A percentile compares a stretch with the other conserved stretches of the same genome.
Evolutionary conservation across 2,113 vertebrate species (phyloP).

Genomic region (Gila orcuttii): DNA sequence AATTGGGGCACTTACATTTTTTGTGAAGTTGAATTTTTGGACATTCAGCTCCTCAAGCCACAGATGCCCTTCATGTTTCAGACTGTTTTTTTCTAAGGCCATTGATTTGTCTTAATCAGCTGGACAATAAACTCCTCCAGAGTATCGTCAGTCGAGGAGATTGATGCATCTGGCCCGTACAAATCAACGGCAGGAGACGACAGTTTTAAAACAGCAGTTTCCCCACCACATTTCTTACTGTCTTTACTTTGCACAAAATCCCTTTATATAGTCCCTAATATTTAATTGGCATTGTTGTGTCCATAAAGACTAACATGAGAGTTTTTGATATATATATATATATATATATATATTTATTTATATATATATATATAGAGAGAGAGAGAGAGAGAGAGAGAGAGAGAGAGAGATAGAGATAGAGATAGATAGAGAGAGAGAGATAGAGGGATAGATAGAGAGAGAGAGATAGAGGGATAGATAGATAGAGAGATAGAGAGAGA

Average conservation of each 20-base stretch:
- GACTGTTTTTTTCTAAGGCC: background rate
- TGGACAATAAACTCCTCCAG: background rate
- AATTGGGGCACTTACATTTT: too few relatives aligned
- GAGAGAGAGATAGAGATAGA: too few relatives aligned
- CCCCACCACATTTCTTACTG: background rate
- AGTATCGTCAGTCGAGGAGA: background rate
- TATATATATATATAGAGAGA: too few relatives aligned
- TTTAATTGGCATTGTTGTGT: background rate
- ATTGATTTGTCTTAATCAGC: slow-evolving; percentile 1
- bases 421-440: too few relatives aligned
- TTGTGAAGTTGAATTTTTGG: background rate
- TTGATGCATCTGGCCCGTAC: background rate
- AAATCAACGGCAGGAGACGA: background rate
- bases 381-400: too few relatives aligned
- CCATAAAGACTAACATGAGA: background rate
- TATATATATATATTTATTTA: too few relatives aligned
- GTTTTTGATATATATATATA: too few relatives aligned
- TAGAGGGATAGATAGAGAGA: too few relatives aligned
- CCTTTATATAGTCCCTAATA: too few relatives aligned
- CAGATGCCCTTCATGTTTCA: background rate
- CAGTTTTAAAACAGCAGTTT: background rate
- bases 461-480: too few relatives aligned
- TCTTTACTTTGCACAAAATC: background rate
- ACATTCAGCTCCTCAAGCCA: background rate
- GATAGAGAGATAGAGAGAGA: too few relatives aligned